Percentiles rank a stretch among this genome's conserved stretches.
These are phyloP conservation scores for Ylistrum balloti DNA, from an alignment of 1,140 invertebrate genomes.

Conservation along the genomic window DNA sequence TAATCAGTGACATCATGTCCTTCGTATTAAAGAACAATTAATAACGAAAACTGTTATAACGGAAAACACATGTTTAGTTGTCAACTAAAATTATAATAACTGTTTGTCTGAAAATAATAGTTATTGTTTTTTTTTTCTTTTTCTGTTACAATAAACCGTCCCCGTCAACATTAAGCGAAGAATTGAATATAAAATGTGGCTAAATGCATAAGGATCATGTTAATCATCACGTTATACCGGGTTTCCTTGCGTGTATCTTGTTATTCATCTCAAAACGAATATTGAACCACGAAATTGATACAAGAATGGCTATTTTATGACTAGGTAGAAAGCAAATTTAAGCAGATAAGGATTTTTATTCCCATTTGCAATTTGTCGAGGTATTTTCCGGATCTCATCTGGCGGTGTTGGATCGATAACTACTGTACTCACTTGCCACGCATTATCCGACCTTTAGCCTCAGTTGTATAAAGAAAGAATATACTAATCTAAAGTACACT, in stretches of 20 bases:
- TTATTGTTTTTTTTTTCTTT: not conserved
- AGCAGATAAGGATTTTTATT: not conserved
- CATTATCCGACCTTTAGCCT: too few species aligned
- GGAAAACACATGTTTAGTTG: not conserved
- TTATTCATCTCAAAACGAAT: constrained; percentile 4
- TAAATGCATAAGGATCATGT: not conserved
- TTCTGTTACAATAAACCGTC: not conserved
- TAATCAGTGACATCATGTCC: too few species aligned
- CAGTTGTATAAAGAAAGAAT: too few species aligned
- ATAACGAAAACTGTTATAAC: too few species aligned
- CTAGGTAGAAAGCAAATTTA: constrained; percentile 5
- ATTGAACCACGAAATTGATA: not conserved
- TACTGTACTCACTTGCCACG: not conserved
- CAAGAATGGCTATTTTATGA: not conserved
- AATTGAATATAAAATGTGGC: not conserved
- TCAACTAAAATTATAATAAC: too few species aligned
- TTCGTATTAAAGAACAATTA: too few species aligned
- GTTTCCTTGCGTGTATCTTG: not conserved
- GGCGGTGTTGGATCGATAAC: not conserved
- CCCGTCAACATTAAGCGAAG: not conserved
- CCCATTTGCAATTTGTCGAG: constrained; percentile 14
- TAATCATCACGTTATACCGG: not conserved
- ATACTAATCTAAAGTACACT: too few species aligned
- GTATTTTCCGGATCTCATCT: not conserved
- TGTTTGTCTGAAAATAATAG: not conserved